Percentiles rank a stretch among this genome's conserved stretches.
Evolutionary conservation across 1,140 invertebrate genomes (phyloP).

Genomic region (Lepidurus packardi): DNA sequence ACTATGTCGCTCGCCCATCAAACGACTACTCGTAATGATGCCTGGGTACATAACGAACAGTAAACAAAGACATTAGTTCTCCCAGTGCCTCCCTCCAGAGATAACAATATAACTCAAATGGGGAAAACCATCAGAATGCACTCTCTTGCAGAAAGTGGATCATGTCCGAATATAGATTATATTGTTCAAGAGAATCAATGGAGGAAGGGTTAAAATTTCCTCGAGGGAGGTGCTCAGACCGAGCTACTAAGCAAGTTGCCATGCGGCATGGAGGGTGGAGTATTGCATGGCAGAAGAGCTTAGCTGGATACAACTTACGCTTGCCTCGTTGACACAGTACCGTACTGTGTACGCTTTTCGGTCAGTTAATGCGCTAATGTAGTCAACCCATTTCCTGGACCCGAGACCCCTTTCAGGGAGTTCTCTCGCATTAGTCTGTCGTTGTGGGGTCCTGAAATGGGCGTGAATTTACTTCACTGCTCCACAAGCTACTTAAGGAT

Average conservation of each 20-base stretch:
- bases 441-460: not conserved
- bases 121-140: slow-evolving; percentile 22
- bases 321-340: not conserved
- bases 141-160: too few species aligned
- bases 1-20: slow-evolving; percentile 48
- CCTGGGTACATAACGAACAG: slow-evolving; percentile 44
- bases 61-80: slow-evolving; percentile 40
- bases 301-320: slow-evolving; percentile 16
- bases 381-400: slow-evolving; percentile 31
- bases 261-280: too few species aligned
- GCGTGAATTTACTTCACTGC: not conserved
- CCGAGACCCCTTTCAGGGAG: slow-evolving; percentile 40
- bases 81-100: slow-evolving; percentile 40
- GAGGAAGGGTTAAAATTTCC: not conserved
- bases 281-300: not conserved
- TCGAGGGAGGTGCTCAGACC: not conserved
- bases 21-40: slow-evolving; percentile 51
- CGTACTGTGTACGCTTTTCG: not conserved
- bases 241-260: too few species aligned
- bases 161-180: not conserved
- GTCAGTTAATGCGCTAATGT: not conserved
- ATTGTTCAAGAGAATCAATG: not conserved
- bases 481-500: slow-evolving; percentile 6
- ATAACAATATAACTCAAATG: slow-evolving; percentile 41
- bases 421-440: not conserved